Conservation (phyloP, 2,888 invertebrate species). For the Acleris laterana region DNA sequence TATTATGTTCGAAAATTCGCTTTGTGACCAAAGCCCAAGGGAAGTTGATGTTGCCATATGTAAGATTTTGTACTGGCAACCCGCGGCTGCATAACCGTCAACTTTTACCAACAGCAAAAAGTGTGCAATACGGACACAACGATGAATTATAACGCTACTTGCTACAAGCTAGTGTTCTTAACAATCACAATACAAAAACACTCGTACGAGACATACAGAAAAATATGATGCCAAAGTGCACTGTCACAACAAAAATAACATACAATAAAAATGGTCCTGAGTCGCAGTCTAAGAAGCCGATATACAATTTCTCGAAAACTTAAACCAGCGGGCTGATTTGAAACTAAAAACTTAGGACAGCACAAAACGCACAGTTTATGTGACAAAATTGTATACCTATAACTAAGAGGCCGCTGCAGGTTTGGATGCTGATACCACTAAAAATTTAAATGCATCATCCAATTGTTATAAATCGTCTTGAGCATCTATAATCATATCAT, state of each 20-base stretch:
- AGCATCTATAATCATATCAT: conserved; percentile 32
- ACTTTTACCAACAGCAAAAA: conserved; percentile 40
- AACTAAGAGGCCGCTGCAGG: conserved; percentile 70
- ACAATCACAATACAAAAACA: conserved; percentile 60
- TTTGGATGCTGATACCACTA: conserved; percentile 50
- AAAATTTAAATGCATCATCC: conserved; percentile 22
- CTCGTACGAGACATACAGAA: conserved; percentile 59
- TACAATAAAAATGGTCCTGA: conserved; percentile 76
- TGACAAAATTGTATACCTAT: conserved; percentile 56
- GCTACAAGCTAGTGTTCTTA: conserved; percentile 72
- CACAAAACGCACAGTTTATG: conserved; percentile 74
- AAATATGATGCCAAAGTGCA: conserved; percentile 66
- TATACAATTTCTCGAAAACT: conserved; percentile 60
- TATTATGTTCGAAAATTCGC: conserved; percentile 1
- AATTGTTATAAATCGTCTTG: background rate
- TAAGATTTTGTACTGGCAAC: conserved; percentile 49
- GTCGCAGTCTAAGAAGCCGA: conserved; percentile 81
- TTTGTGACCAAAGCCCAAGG: background rate
- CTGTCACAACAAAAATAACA: conserved; percentile 62
- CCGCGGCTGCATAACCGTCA: conserved; percentile 4
- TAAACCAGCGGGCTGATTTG: conserved; percentile 13
- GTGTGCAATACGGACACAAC: conserved; percentile 52
- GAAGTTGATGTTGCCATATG: background rate
- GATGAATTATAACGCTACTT: conserved; percentile 53
- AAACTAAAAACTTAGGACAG: conserved; percentile 74